Percentiles rank a stretch among this genome's conserved stretches.
Evolutionary conservation across 2,113 vertebrate species (phyloP).

Genomic region (Gymnarchus niloticus): DNA sequence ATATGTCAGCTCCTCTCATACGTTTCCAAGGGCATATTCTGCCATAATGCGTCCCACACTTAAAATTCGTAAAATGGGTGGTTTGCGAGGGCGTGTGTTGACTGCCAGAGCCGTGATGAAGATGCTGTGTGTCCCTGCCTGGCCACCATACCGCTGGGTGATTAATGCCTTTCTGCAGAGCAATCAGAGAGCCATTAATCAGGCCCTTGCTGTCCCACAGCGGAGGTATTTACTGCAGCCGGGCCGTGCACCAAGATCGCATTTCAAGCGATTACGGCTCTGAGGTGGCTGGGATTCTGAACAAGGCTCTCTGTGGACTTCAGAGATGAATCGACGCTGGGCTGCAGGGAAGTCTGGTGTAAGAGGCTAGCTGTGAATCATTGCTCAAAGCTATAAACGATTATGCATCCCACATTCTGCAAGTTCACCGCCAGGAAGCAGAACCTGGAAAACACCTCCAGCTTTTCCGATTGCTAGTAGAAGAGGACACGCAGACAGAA

Average conservation of each 20-base stretch:
- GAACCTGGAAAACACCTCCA: too few species aligned
- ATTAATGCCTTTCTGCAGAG: slow-evolving; percentile 21
- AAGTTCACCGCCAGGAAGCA: too few species aligned
- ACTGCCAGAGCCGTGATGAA: slow-evolving; percentile 9
- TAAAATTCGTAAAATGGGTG: not conserved
- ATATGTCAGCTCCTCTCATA: not conserved
- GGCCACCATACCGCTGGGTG: slow-evolving; percentile 5
- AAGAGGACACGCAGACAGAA: not conserved
- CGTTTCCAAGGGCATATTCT: not conserved
- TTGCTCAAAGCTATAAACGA: too few species aligned
- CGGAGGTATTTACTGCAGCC: not conserved
- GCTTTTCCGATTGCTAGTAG: too few species aligned
- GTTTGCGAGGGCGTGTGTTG: not conserved
- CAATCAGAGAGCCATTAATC: slow-evolving; percentile 22
- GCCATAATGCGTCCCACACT: not conserved
- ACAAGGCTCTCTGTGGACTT: not conserved
- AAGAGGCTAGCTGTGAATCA: too few species aligned
- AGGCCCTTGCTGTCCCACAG: not conserved
- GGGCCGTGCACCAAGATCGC: not conserved
- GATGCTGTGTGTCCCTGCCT: slow-evolving; percentile 27
- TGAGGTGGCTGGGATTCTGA: not conserved
- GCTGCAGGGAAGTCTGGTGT: too few species aligned
- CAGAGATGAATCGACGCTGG: too few species aligned
- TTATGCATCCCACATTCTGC: too few species aligned
- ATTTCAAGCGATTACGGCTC: not conserved